These are phyloP conservation scores for Nycteola revayana DNA, from an alignment of 2,888 invertebrate species.

Conservation along the genomic window DNA sequence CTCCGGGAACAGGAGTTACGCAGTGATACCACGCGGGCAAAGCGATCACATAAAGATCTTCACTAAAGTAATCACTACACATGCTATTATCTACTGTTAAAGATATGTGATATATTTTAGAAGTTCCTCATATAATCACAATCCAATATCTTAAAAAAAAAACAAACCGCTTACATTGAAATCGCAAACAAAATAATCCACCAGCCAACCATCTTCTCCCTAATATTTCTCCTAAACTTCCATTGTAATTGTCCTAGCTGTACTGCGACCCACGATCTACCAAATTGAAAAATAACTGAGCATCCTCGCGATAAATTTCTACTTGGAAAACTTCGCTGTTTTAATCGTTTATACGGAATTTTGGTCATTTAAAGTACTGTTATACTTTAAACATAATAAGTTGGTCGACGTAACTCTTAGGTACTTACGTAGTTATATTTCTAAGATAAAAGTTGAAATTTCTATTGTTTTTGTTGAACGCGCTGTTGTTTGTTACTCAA, in stretches of 20 bases:
- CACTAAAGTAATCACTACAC: no score
- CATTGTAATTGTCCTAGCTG: slow-evolving; percentile 58
- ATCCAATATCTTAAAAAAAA: not conserved
- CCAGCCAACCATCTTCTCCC: slow-evolving; percentile 20
- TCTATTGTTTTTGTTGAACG: slow-evolving; percentile 21
- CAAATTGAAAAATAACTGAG: slow-evolving; percentile 79
- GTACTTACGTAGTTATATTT: slow-evolving; percentile 29
- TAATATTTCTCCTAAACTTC: slow-evolving; percentile 52
- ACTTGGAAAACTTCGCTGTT: slow-evolving; percentile 50
- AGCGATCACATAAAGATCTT: no score
- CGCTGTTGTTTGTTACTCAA: slow-evolving; percentile 4
- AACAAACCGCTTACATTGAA: slow-evolving; percentile 1
- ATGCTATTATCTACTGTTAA: no score
- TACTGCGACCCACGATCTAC: slow-evolving; percentile 56
- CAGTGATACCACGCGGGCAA: no score
- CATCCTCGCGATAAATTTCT: slow-evolving; percentile 64
- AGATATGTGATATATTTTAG: no score
- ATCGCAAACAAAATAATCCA: slow-evolving; percentile 8
- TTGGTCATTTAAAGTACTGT: slow-evolving; percentile 53
- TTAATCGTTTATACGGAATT: slow-evolving; percentile 57
- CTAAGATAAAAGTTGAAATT: slow-evolving; percentile 21
- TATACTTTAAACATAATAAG: slow-evolving; percentile 47
- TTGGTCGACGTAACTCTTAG: slow-evolving; percentile 25
- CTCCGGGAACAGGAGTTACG: no score
- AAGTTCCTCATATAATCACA: no score